Evolutionary conservation across 1,140 invertebrate species (phyloP).

Genomic region (Bradynema listronoti): DNA sequence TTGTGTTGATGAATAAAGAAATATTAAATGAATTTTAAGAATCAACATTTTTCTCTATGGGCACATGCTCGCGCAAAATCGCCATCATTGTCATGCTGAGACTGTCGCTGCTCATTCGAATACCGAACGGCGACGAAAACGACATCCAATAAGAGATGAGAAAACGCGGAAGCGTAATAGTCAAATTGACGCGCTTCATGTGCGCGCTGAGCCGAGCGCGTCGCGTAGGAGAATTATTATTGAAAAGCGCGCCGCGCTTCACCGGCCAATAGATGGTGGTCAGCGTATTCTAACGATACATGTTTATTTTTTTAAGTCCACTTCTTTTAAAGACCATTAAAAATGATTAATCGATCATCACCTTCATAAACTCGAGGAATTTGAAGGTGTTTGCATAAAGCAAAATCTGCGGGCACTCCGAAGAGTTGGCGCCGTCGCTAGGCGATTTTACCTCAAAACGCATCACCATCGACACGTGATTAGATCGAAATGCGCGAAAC

Average conservation of each 20-base stretch:
- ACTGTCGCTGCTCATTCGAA: slow-evolving; percentile 78
- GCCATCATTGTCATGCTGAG: slow-evolving; percentile 71
- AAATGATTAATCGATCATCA: neutral
- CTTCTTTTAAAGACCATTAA: slow-evolving; percentile 6
- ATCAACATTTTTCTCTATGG: neutral
- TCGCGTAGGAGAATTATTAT: too few relatives aligned
- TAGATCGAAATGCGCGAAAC: slow-evolving; percentile 78
- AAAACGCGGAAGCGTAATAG: slow-evolving; percentile 77
- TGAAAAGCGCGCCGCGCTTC: slow-evolving; percentile 77
- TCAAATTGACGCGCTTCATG: slow-evolving; percentile 71
- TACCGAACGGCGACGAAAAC: slow-evolving; percentile 85
- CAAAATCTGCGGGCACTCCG: slow-evolving; percentile 43
- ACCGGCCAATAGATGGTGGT: slow-evolving; percentile 88
- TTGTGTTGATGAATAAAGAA: neutral
- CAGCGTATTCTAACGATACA: slow-evolving; percentile 68
- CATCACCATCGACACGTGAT: slow-evolving; percentile 80
- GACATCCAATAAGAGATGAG: slow-evolving; percentile 97
- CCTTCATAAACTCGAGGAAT: slow-evolving; percentile 54
- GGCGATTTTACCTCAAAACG: slow-evolving; percentile 75
- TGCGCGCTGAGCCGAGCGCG: slow-evolving; percentile 85
- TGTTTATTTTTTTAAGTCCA: slow-evolving; percentile 1
- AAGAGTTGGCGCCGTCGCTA: slow-evolving; percentile 5
- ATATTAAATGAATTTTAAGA: neutral
- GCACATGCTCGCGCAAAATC: slow-evolving; percentile 1
- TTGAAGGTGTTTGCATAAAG: slow-evolving; percentile 56